phyloP scores from a whole-genome alignment of 2,113 vertebrate species.

The Clarias batrachus region DNA sequence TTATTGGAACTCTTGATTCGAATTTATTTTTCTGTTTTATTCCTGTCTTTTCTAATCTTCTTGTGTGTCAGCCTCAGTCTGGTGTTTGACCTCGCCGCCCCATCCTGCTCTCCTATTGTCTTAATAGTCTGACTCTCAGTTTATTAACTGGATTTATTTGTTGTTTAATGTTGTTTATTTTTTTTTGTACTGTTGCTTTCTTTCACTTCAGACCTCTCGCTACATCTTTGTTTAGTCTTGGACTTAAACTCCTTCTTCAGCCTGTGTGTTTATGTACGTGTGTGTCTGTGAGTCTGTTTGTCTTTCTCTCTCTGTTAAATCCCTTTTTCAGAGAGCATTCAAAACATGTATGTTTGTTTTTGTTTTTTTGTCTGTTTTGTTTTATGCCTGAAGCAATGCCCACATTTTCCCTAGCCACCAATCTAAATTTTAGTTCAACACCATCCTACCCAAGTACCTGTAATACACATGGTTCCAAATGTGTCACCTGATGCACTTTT shows the following conservation, averaged over 20 bases:
- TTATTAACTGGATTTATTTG: conserved; percentile 68
- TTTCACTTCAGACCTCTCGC: conserved; percentile 56
- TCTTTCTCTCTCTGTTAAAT: not conserved
- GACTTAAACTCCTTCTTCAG: conserved; percentile 51
- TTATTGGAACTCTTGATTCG: conserved; percentile 48
- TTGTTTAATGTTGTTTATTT: conserved; percentile 60
- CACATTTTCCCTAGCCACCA: not conserved
- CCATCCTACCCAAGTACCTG: not conserved
- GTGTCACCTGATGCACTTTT: not conserved
- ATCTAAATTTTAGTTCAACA: not conserved
- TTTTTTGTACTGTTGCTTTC: conserved; percentile 42
- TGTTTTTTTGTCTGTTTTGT: not conserved
- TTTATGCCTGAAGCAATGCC: conserved; percentile 7
- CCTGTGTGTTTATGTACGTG: not conserved
- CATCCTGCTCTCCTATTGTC: conserved; percentile 38
- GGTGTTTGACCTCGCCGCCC: not conserved
- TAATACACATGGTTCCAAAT: conserved; percentile 9
- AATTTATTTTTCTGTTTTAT: not conserved
- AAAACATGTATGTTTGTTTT: not conserved
- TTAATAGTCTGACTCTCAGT: conserved; percentile 58
- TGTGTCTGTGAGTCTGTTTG: not conserved
- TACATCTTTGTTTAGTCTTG: conserved; percentile 59
- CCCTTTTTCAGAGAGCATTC: not conserved
- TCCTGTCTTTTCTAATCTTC: not conserved
- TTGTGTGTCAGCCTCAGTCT: conserved; percentile 4